phyloP scores from a whole-genome alignment of 2,797 vertebrate species.

The Microtus californicus region DNA sequence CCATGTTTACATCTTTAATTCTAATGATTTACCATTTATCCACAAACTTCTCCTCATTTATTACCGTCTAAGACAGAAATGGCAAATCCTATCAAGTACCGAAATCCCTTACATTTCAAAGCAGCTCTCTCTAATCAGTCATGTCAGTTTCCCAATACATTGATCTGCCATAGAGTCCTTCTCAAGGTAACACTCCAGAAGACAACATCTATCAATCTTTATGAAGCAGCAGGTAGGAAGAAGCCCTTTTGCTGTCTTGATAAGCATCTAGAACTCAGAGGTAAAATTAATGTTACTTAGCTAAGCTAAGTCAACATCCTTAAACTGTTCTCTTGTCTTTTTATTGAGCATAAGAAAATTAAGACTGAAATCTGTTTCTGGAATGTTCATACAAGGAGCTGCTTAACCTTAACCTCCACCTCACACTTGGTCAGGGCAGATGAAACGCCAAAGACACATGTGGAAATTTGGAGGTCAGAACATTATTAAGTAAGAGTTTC shows the following conservation, averaged over 20 bases:
- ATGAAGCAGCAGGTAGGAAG: slow-evolving; percentile 32
- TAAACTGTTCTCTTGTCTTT: neutral
- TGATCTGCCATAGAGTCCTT: slow-evolving; percentile 19
- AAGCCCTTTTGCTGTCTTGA: neutral
- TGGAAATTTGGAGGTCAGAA: slow-evolving; percentile 48
- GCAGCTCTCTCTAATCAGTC: neutral
- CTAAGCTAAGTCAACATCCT: neutral
- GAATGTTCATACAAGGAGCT: neutral
- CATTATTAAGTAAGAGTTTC: slow-evolving; percentile 59
- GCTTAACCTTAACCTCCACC: neutral
- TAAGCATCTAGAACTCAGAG: neutral
- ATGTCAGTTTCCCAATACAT: slow-evolving; percentile 47
- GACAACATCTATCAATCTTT: slow-evolving; percentile 4
- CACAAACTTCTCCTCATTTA: neutral
- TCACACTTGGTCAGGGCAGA: neutral
- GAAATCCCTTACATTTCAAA: neutral
- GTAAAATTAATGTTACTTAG: neutral
- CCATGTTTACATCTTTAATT: neutral
- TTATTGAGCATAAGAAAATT: neutral
- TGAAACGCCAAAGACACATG: neutral
- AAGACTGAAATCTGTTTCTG: neutral
- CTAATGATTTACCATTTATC: neutral
- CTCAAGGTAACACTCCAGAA: neutral
- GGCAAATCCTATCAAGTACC: neutral
- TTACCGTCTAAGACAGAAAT: slow-evolving; percentile 43